Percentiles rank a stretch among this genome's conserved stretches.
Evolutionary conservation across 2,113 vertebrate species (phyloP).

Genomic region (Ochotona curzoniae): DNA sequence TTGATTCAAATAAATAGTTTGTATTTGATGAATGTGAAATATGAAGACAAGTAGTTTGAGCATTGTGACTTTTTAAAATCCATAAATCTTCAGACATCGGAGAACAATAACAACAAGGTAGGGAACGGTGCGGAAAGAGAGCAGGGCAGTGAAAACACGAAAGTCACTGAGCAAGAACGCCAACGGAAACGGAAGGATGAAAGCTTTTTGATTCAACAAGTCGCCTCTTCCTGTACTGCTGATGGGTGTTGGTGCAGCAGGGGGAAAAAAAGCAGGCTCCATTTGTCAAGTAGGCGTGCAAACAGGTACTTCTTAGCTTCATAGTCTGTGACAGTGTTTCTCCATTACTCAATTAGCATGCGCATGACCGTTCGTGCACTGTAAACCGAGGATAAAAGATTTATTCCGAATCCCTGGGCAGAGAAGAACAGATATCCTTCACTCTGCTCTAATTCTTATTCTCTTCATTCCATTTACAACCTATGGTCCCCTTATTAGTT

Average conservation of each 20-base stretch:
- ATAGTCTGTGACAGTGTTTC: neutral
- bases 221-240: neutral
- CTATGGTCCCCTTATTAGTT: neutral
- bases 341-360: neutral
- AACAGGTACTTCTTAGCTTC: neutral
- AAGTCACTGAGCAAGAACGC: neutral
- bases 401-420: accelerated
- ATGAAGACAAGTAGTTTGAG: neutral
- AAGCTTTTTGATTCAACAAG: neutral
- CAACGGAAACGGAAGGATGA: neutral
- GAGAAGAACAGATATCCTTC: too few species aligned
- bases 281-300: neutral
- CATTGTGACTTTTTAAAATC: neutral
- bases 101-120: neutral
- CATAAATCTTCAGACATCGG: neutral
- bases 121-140: neutral
- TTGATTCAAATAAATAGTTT: neutral
- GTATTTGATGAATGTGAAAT: neutral
- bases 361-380: neutral
- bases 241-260: neutral
- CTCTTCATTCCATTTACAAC: slow-evolving; percentile 31
- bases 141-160: neutral
- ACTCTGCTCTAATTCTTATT: slow-evolving; percentile 12
- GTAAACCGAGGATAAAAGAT: neutral
- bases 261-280: neutral